These are phyloP conservation scores for Heterochromis multidens DNA, from an alignment of 2,113 vertebrate genomes.

Conservation along the genomic window DNA sequence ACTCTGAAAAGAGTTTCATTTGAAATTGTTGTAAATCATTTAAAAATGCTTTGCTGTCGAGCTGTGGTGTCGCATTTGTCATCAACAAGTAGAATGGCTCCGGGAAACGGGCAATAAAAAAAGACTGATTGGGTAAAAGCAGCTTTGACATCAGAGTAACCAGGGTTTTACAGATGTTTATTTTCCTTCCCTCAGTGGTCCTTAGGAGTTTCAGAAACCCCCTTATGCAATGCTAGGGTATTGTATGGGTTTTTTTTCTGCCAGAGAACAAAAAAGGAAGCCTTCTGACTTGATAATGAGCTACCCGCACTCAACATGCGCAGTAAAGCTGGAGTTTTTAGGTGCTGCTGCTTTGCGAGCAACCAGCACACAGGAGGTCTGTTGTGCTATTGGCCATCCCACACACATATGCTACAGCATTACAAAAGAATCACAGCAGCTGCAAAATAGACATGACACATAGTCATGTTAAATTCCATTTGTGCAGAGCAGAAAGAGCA, in stretches of 20 bases:
- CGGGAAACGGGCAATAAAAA: background rate
- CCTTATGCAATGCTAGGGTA: background rate
- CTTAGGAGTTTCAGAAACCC: background rate
- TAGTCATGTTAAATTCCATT: background rate
- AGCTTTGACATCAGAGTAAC: background rate
- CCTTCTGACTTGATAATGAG: slow-evolving; percentile 17
- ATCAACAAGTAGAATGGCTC: background rate
- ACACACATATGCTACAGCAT: slow-evolving; percentile 1
- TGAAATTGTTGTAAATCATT: background rate
- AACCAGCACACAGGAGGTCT: background rate
- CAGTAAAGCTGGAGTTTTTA: background rate
- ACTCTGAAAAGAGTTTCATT: background rate
- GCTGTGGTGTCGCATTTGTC: background rate
- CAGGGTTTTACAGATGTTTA: background rate
- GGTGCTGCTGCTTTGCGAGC: background rate
- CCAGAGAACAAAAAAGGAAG: background rate
- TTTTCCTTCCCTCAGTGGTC: background rate
- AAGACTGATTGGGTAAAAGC: background rate
- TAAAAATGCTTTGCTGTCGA: background rate
- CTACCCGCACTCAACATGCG: background rate
- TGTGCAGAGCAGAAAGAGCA: background rate
- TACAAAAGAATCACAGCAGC: background rate
- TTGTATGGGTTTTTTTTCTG: background rate
- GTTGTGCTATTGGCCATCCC: background rate
- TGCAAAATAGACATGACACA: background rate